A percentile compares a stretch with the other conserved stretches of the same genome.
These are phyloP conservation scores for Streptopelia turtur DNA, from an alignment of 2,797 vertebrate species.

Conservation along the genomic window DNA sequence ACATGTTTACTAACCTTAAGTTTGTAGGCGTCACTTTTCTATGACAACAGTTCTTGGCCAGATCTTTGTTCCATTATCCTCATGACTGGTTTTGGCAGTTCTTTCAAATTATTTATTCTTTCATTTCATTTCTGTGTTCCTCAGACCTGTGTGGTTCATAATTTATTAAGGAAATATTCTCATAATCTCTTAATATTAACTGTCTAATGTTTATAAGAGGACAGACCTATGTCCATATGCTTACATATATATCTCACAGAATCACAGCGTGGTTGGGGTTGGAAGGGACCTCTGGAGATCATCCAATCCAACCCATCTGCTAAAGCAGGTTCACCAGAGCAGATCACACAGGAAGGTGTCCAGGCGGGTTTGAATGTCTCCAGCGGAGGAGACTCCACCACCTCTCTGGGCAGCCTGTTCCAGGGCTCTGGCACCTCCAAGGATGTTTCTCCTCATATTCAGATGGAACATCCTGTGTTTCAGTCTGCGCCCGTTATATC, in stretches of 20 bases:
- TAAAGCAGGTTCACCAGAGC: no score
- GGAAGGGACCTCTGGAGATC: no score
- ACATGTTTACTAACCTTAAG: accelerated
- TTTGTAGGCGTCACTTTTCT: background rate
- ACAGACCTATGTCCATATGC: background rate
- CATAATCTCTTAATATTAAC: background rate
- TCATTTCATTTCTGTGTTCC: background rate
- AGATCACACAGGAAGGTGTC: no score
- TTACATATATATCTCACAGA: background rate
- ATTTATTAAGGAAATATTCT: background rate
- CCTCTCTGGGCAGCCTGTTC: no score
- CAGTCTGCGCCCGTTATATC: no score
- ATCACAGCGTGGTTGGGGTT: no score
- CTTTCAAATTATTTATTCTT: background rate
- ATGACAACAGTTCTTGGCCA: background rate
- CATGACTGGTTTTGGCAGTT: background rate
- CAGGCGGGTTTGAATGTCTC: no score
- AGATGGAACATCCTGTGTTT: no score
- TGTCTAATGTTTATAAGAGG: background rate
- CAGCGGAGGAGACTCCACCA: no score
- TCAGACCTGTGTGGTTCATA: background rate
- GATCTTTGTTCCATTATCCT: background rate
- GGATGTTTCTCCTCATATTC: no score
- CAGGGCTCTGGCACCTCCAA: no score
- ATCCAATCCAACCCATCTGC: no score